Base-by-base conservation (phyloP, 2,797 vertebrate genomes). In the Fundulus diaphanus region DNA sequence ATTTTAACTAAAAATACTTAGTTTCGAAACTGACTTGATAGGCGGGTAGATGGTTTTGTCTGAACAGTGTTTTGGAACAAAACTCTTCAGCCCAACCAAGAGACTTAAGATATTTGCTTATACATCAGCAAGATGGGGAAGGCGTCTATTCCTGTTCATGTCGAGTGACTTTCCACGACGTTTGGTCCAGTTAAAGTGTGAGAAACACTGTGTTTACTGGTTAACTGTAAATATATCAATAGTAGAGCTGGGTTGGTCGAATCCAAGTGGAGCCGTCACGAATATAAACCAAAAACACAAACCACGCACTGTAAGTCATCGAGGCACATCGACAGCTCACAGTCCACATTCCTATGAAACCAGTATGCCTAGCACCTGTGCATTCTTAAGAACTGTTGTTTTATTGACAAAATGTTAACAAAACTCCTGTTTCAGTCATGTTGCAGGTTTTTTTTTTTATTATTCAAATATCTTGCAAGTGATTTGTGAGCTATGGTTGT, bases 291-390 rank as follows among this genome's bases (percentile, higher is more conserved):
- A 86, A 87, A 89, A 84, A 70, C 80, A 76, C 79, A 73, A 87
- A 84, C 78, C 82, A 82, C 75, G 65, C 86, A 89, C 87, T 92
- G 89, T 91, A 87, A 91, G 57, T 72, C 80, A 78, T 49, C 16
- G 57, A 81, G 82, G 85, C 82, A 86, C 76, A 71, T 79, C 81
- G 82, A 81, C 76, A 83, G 84, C 72, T 81, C 81, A 70, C 79
- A 73, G 73, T 77, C 84, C 89, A 92, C 91, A 91, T 92, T 92
- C 88, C 90, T 79, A 48, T 31, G 1, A 57, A 44, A 82, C 85
- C 86, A 72, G 79, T 80, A 42, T 84, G 86, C 82, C 88, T 87
- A 42, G 61, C 82, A 87, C 81, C 72, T 73, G 70, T 86, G 84
- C 81, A 35, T 83, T 82, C 82, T 65, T 79, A 82, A 69, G 18